Evolutionary conservation across 2,113 vertebrate species (phyloP), one percentile per base, ranked within the genome.

Genomic region (Tapirus terrestris): DNA sequence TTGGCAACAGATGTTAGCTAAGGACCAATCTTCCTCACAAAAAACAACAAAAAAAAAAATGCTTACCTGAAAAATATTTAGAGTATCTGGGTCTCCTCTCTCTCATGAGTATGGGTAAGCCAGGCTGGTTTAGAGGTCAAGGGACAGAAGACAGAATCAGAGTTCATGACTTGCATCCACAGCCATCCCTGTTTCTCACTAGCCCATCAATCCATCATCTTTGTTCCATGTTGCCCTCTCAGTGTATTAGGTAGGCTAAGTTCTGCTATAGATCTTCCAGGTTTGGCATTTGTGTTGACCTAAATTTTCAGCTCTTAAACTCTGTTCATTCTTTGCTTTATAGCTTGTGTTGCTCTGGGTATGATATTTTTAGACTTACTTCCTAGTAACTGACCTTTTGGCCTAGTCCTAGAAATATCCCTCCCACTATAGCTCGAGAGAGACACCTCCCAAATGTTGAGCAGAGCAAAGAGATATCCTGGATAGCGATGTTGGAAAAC

Each of bases 231-330:
- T 56, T 72, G 77, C 17, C 81, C 60, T 92, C 56, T 86, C 73
- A 31, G 36, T 85, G 91, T 94, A 94, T 77, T 65, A 89, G n/a
- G 17, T 3, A 77, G 21, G 11, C 39, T 31, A 81, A 67, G n/a
- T 95, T 94, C 67, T 82, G 48, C 45, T 33, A 53, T 10, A 39
- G 65, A 94, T 53, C 53, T 89, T 94, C 31, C 48, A 86, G n/a
- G 48, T 91, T 67, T 97, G 85, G 67, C 58, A 82, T 97, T 95
- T 94, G 2, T 83, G 72, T 76, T 95, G 95, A 96, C 93, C 93
- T 97, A 96, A 77, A 89, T 96, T 94, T 79, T 29, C 48, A 89
- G 81, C 76, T 91, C 48, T 89, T 95, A 80, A 98, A 93, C 89
- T 94, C 39, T 73, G 18, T 33, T 91, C 39, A 89, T 45, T 90